Conservation (phyloP, 2,888 invertebrate genomes). For the Agelastica alni region DNA sequence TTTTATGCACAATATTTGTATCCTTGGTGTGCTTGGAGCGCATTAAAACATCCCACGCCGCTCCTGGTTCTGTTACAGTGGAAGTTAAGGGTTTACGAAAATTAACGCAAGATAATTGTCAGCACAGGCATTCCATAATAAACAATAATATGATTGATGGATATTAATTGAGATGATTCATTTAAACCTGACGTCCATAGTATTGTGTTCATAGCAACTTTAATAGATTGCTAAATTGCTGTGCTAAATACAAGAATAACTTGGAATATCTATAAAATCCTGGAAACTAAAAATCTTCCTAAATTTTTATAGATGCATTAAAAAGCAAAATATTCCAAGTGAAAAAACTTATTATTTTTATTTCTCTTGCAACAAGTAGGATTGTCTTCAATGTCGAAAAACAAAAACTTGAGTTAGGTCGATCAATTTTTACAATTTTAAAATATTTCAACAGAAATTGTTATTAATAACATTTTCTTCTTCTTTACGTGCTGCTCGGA, state of each 20-base stretch:
- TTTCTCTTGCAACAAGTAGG: no score
- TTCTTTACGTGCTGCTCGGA: no score
- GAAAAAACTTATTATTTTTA: no score
- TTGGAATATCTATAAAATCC: neutral
- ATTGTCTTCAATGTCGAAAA: no score
- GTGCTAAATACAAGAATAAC: neutral
- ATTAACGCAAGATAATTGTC: constrained; percentile 16
- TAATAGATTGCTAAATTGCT: constrained; percentile 7
- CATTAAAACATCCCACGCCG: no score
- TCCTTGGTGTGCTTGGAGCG: no score
- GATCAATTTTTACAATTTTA: no score
- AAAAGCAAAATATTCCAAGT: neutral
- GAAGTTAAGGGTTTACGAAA: constrained; percentile 6
- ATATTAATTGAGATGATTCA: constrained; percentile 20
- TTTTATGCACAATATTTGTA: no score
- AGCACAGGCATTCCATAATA: constrained; percentile 6
- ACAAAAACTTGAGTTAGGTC: no score
- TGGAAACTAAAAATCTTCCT: neutral
- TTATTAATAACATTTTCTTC: no score
- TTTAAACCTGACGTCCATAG: constrained; percentile 12
- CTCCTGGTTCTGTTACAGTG: neutral
- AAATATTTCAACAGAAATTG: no score
- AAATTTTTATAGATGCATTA: neutral
- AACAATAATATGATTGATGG: constrained; percentile 21
- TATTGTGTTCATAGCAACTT: neutral